Conservation (phyloP, 2,113 vertebrate genomes). For the Mesembrinibis cayennensis region DNA sequence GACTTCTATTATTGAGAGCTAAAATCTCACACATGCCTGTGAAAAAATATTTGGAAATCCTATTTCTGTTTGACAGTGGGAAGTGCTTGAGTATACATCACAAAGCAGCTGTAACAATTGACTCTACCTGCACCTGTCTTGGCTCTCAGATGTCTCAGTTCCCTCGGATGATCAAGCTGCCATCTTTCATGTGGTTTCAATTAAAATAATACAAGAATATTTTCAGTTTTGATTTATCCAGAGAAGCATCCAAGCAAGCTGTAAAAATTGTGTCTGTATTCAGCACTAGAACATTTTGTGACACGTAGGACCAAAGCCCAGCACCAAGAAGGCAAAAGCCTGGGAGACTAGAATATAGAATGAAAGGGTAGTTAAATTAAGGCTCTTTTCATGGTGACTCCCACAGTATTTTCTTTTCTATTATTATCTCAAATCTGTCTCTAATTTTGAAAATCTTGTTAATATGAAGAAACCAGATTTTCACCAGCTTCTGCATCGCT, state of each 20-base stretch:
- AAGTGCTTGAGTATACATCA: background rate
- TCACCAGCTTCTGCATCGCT: background rate
- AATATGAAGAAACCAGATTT: background rate
- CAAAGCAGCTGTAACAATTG: slow-evolving; percentile 9
- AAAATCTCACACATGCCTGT: background rate
- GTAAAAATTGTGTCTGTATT: background rate
- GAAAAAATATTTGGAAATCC: slow-evolving; percentile 16
- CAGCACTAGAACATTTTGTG: background rate
- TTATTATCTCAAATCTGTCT: background rate
- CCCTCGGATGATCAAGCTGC: background rate
- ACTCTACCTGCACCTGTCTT: background rate
- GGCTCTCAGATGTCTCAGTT: background rate
- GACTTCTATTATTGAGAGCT: background rate
- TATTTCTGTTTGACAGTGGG: background rate
- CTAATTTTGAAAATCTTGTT: background rate
- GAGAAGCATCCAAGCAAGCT: background rate
- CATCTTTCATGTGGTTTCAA: background rate
- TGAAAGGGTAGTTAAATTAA: background rate
- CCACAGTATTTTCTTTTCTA: background rate
- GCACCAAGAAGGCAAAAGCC: background rate
- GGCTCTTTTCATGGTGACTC: background rate
- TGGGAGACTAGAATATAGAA: background rate
- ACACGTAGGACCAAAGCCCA: background rate
- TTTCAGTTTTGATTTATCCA: background rate
- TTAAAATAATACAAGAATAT: background rate